Conservation (phyloP, 2,888 invertebrate species). For the Phengaris alcon region DNA sequence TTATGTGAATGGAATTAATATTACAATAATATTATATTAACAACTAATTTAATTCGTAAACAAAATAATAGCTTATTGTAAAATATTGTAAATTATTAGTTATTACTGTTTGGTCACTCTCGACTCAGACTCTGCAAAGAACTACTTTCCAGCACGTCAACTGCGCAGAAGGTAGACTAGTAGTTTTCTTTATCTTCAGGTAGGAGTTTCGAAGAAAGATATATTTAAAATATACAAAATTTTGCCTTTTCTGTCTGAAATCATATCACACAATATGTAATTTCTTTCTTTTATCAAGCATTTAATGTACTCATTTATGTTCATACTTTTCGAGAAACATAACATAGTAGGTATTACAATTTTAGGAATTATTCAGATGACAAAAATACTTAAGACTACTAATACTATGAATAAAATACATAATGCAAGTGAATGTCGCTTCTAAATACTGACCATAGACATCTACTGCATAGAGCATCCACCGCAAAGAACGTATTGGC, state of each 20-base stretch:
- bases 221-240: not conserved
- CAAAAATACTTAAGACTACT: conserved; percentile 15
- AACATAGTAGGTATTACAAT: too few relatives aligned
- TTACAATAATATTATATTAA: not conserved
- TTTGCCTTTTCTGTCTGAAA: not conserved
- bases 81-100: not conserved
- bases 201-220: not conserved
- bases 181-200: not conserved
- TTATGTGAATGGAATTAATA: not conserved
- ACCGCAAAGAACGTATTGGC: not conserved
- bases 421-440: not conserved
- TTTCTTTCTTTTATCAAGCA: too few relatives aligned
- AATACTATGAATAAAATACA: conserved; percentile 20
- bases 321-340: too few relatives aligned
- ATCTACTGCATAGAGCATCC: not conserved
- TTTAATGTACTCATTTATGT: too few relatives aligned
- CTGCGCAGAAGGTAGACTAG: not conserved
- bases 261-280: not conserved
- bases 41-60: not conserved
- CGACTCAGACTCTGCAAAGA: not conserved
- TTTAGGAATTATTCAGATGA: not conserved
- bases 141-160: not conserved
- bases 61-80: not conserved
- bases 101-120: not conserved
- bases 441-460: conserved; percentile 8